phyloP scores from a whole-genome alignment of 2,113 vertebrate species.

The Asarcornis scutulata region DNA sequence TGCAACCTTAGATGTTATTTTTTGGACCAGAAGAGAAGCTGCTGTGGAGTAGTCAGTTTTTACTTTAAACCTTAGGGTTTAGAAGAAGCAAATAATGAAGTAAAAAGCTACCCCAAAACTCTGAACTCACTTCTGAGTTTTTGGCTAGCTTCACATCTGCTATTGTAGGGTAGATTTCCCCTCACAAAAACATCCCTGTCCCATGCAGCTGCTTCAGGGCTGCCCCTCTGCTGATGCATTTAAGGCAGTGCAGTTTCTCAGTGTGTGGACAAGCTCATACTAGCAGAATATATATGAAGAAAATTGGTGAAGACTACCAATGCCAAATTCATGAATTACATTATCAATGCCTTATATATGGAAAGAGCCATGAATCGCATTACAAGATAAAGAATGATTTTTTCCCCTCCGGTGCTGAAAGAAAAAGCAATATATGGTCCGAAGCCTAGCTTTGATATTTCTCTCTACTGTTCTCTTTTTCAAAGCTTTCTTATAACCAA shows the following conservation, averaged over 20 bases:
- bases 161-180: background rate
- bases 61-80: background rate
- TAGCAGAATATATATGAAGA: background rate
- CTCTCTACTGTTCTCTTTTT: background rate
- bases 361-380: background rate
- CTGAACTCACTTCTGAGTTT: background rate
- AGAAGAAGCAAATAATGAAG: background rate
- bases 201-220: background rate
- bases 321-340: background rate
- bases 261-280: background rate
- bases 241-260: background rate
- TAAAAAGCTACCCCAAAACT: background rate
- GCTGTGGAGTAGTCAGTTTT: background rate
- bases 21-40: background rate
- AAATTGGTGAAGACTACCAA: background rate
- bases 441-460: conserved; percentile 39
- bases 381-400: background rate
- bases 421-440: conserved; percentile 3
- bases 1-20: background rate
- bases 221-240: background rate
- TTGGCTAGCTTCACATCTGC: background rate
- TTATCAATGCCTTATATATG: background rate
- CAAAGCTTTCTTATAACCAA: conserved; percentile 16
- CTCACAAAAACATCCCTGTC: background rate
- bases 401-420: background rate